Base-by-base conservation (phyloP, 1,140 invertebrate genomes). In the Drosophila triauraria region DNA sequence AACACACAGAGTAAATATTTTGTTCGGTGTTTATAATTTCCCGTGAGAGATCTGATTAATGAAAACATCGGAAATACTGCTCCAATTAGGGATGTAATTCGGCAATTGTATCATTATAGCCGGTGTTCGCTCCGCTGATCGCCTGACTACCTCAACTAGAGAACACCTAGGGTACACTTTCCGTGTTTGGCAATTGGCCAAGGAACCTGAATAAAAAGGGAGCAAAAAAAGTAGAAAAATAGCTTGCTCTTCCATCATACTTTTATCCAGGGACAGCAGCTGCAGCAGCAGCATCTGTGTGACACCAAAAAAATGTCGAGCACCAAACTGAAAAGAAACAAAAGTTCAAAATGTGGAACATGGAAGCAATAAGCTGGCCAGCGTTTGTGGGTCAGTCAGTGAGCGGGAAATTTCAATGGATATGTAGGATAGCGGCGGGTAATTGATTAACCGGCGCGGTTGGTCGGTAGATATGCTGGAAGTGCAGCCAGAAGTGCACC, bases 171-270 rank as follows among this genome's bases (percentile, higher is more conserved):
- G 44, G 40, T 46, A 71, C 20, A 53, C 25, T 56, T 25, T 40
- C n/a, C 46, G 44, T 51, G 44, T 71, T 60, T 74, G 70, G 70
- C 70, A 74, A 60, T 60, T 72, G 70, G 70, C 70, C 70, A 74
- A 17, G 17, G 27, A 40, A 48, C 7, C 20, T 17, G 20, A 10
- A n/a, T 15, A 46, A 30, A 57, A 57, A 68, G 7, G 3, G 8
- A 23, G 12, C 51, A 25, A 12, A 54, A 69, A 58, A 32, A 67
- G 1, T 20, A 1, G 20, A 20, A 20, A 20, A 20, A 20, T 20
- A 59, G 10, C 12, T 43, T 23, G 53, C 70, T 60, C 30, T 23
- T 74, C 70, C 70, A 60, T 74, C 67, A 74, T 60, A n/a, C 54
- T 51, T 72, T 74, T 35, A 60, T 59, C 54, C 70, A 38, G 15